phyloP scores from a whole-genome alignment of 2,113 vertebrate genomes.

The Emydura subglobosa region DNA sequence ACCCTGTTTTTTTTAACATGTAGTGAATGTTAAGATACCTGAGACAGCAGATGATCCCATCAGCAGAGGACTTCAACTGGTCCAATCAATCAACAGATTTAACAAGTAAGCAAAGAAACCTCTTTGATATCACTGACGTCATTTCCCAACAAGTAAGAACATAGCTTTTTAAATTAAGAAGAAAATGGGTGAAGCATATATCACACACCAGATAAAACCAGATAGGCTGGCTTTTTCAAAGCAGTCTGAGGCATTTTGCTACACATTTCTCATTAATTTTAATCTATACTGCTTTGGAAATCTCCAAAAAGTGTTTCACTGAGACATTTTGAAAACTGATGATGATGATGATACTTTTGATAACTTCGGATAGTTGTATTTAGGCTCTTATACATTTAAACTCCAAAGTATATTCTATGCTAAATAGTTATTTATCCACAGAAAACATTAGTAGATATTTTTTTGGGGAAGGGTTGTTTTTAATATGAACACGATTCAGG shows the following conservation, averaged over 20 bases:
- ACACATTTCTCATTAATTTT: not conserved
- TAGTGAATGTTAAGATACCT: constrained; percentile 80
- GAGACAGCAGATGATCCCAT: constrained; percentile 77
- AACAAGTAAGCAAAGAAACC: constrained; percentile 77
- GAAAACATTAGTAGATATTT: accelerated
- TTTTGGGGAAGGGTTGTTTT: not conserved
- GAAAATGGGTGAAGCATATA: not conserved
- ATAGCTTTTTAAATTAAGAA: not conserved
- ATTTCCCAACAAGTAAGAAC: not conserved
- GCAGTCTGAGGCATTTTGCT: not conserved
- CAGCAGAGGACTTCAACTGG: constrained; percentile 80
- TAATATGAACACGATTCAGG: not conserved
- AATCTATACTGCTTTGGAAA: not conserved
- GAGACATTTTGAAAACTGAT: not conserved
- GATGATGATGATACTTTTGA: not conserved
- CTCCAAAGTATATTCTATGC: not conserved
- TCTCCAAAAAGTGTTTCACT: not conserved
- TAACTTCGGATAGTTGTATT: not conserved
- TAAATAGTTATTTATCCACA: not conserved
- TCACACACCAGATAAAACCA: not conserved
- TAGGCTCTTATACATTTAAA: not conserved
- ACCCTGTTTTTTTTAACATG: constrained; percentile 59
- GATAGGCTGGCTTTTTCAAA: not conserved
- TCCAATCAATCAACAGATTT: constrained; percentile 79
- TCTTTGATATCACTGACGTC: not conserved